Evolutionary conservation across 2,797 vertebrate species (phyloP).

Genomic region (Anguilla pacifica): DNA sequence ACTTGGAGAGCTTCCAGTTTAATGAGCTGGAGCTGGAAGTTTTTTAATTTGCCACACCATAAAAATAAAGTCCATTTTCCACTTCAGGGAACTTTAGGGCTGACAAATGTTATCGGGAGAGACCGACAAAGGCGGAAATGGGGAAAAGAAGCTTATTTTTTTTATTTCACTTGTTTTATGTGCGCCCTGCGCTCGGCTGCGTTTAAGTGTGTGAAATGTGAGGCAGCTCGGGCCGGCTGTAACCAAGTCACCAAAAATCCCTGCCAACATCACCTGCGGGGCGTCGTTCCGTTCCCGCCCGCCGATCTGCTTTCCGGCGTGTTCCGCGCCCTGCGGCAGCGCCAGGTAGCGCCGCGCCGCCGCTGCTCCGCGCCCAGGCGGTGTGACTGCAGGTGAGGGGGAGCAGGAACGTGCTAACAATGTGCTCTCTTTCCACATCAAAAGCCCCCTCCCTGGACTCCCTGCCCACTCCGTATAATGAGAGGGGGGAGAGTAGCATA

Average conservation of each 20-base stretch:
- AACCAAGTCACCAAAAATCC: conserved; percentile 27
- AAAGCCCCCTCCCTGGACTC: background rate
- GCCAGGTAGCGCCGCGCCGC: background rate
- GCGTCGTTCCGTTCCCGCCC: conserved; percentile 36
- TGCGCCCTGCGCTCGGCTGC: conserved; percentile 37
- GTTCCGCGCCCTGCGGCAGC: background rate
- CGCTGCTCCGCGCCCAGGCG: conserved; percentile 22
- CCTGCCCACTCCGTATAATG: background rate
- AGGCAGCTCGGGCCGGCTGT: conserved; percentile 34
- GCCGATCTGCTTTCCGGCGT: conserved; percentile 14
- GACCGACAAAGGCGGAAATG: conserved; percentile 48
- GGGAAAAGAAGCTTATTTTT: conserved; percentile 38
- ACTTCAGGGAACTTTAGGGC: conserved; percentile 59
- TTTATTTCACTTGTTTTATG: conserved; percentile 49
- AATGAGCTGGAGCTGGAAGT: conserved; percentile 58
- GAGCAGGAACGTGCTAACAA: background rate
- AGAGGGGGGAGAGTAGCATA: background rate
- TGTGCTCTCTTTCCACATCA: background rate
- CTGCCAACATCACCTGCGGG: conserved; percentile 35
- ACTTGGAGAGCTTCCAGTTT: conserved; percentile 60
- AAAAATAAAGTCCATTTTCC: conserved; percentile 72
- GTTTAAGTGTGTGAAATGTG: conserved; percentile 27
- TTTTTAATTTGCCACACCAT: conserved; percentile 68
- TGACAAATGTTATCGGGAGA: conserved; percentile 49
- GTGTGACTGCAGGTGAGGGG: background rate